Conservation (phyloP, 2,888 invertebrate species). For the Lymantria dispar region DNA sequence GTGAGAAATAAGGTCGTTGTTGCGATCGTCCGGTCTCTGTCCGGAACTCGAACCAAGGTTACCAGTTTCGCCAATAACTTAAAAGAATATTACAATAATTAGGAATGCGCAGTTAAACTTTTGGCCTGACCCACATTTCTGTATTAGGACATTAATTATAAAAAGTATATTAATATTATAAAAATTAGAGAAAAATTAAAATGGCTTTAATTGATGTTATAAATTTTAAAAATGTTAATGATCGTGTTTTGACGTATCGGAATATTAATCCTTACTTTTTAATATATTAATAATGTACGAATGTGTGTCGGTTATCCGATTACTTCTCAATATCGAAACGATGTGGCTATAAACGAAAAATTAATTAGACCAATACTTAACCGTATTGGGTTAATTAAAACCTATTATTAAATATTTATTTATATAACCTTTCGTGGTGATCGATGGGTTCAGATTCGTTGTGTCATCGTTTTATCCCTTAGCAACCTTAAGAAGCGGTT, state of each 20-base stretch:
- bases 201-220: slow-evolving; percentile 4
- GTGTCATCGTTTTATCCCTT: too few relatives aligned
- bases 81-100: slow-evolving; percentile 1
- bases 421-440: too few relatives aligned
- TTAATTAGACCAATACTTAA: background rate
- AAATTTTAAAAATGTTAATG: slow-evolving; percentile 1
- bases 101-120: background rate
- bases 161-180: background rate
- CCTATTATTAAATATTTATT: background rate
- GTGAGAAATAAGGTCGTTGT: slow-evolving; percentile 20
- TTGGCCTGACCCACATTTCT: slow-evolving; percentile 1
- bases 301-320: background rate
- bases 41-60: slow-evolving; percentile 24
- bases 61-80: slow-evolving; percentile 5
- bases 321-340: background rate
- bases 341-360: background rate
- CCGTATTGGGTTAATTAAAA: background rate
- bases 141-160: slow-evolving; percentile 3
- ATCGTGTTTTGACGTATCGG: background rate
- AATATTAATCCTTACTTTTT: slow-evolving; percentile 1
- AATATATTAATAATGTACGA: background rate
- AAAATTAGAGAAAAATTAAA: background rate
- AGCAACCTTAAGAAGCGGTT: too few relatives aligned
- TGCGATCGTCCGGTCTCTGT: slow-evolving; percentile 8
- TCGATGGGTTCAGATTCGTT: too few relatives aligned